phyloP scores from a whole-genome alignment of 2,888 invertebrate species.

The Sympetrum striolatum region DNA sequence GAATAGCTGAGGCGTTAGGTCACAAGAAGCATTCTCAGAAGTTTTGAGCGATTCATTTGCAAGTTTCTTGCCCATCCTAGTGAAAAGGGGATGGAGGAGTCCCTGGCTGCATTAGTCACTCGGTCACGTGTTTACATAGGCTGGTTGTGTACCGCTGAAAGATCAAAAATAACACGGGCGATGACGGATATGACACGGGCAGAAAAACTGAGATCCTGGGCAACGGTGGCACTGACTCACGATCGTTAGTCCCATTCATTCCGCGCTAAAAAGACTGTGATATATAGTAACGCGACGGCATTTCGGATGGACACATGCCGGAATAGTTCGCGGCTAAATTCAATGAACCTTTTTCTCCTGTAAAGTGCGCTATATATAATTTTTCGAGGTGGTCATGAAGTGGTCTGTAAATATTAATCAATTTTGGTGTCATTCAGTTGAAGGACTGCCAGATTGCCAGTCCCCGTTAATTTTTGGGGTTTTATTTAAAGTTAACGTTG shows the following conservation, averaged over 20 bases:
- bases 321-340: background rate
- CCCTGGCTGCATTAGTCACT: background rate
- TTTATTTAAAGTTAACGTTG: no score
- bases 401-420: no score
- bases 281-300: background rate
- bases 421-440: no score
- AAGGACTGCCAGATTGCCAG: no score
- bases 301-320: background rate
- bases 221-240: background rate
- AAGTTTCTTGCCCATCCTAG: background rate
- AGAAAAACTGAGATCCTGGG: background rate
- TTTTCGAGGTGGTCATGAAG: no score
- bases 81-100: background rate
- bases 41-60: background rate
- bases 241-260: background rate
- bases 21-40: background rate
- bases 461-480: no score
- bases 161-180: background rate
- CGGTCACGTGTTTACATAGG: background rate
- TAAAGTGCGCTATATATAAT: no score
- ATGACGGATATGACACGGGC: constrained; percentile 7
- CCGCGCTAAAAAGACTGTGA: background rate
- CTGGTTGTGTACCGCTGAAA: background rate
- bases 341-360: no score
- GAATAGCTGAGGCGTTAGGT: background rate